Conservation (phyloP, 2,888 invertebrate species). For the Dascillus cervinus region DNA sequence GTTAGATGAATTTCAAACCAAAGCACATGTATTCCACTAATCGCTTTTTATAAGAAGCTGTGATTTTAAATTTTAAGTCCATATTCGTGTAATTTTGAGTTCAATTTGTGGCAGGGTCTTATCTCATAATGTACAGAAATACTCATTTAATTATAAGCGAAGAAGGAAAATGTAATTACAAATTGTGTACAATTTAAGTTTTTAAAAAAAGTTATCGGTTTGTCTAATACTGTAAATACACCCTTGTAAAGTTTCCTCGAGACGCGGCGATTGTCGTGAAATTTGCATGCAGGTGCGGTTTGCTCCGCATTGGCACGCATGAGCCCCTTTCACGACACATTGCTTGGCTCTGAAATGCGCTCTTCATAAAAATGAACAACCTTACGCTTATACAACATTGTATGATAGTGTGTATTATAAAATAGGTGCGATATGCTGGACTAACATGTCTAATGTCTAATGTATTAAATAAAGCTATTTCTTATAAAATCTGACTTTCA, state of each 20-base stretch:
- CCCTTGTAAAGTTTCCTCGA: too few species aligned
- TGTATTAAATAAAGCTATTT: constrained; percentile 38
- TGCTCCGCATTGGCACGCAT: constrained; percentile 8
- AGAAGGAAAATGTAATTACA: too few species aligned
- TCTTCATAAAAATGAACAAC: constrained; percentile 23
- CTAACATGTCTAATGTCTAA: constrained; percentile 29
- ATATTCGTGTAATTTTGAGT: too few species aligned
- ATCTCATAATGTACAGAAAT: too few species aligned
- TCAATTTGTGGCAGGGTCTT: too few species aligned
- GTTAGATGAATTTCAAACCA: too few species aligned
- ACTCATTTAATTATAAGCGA: too few species aligned
- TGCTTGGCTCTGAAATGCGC: constrained; percentile 22
- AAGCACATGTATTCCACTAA: background rate
- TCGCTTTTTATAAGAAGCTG: constrained; percentile 4
- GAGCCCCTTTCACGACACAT: constrained; percentile 21
- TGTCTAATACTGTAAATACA: too few species aligned
- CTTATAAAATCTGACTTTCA: too few species aligned
- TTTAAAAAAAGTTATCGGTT: too few species aligned
- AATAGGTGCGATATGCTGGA: constrained; percentile 24
- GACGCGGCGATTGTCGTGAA: constrained; percentile 15
- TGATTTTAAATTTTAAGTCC: constrained; percentile 15
- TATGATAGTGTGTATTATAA: constrained; percentile 28
- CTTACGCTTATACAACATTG: constrained; percentile 37
- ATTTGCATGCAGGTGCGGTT: constrained; percentile 11
- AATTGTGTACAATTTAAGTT: too few species aligned